These are phyloP conservation scores for Crossocerus cetratus DNA, from an alignment of 2,888 invertebrate genomes.

Conservation along the genomic window DNA sequence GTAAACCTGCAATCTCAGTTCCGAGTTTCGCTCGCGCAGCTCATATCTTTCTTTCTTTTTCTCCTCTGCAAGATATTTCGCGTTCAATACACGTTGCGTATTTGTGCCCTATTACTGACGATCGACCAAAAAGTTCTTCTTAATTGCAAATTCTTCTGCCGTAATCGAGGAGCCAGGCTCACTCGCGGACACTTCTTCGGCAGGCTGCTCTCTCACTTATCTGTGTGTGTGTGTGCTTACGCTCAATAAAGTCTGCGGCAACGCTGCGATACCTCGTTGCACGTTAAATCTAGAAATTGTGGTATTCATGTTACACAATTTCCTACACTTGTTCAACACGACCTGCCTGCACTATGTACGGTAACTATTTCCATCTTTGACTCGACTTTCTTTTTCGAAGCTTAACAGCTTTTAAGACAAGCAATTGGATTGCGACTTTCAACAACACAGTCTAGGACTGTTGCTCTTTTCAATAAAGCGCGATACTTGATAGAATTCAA, in stretches of 20 bases:
- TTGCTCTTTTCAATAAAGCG: slow-evolving; percentile 4
- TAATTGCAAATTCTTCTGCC: slow-evolving; percentile 64
- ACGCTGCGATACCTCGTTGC: slow-evolving; percentile 68
- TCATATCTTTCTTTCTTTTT: slow-evolving; percentile 77
- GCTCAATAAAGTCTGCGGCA: slow-evolving; percentile 68
- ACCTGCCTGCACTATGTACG: slow-evolving; percentile 51
- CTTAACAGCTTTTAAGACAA: slow-evolving; percentile 12
- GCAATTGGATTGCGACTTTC: slow-evolving; percentile 19
- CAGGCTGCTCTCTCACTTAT: slow-evolving; percentile 47
- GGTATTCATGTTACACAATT: slow-evolving; percentile 62
- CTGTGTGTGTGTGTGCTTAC: slow-evolving; percentile 48
- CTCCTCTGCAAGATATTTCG: slow-evolving; percentile 76
- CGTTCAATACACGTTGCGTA: slow-evolving; percentile 72
- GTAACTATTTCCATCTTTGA: slow-evolving; percentile 25
- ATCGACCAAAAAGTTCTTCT: slow-evolving; percentile 71
- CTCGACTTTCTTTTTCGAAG: slow-evolving; percentile 24
- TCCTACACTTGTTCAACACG: slow-evolving; percentile 43
- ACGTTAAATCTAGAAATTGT: slow-evolving; percentile 67
- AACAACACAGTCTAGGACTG: slow-evolving; percentile 18
- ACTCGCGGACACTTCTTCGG: slow-evolving; percentile 62
- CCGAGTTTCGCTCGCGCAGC: slow-evolving; percentile 76
- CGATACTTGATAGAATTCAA: slow-evolving; percentile 30
- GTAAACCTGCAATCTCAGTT: slow-evolving; percentile 77
- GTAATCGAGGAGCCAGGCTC: slow-evolving; percentile 60
- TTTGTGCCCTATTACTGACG: slow-evolving; percentile 65